phyloP scores from a whole-genome alignment of 2,113 vertebrate genomes.

The Copsychus sechellarum region DNA sequence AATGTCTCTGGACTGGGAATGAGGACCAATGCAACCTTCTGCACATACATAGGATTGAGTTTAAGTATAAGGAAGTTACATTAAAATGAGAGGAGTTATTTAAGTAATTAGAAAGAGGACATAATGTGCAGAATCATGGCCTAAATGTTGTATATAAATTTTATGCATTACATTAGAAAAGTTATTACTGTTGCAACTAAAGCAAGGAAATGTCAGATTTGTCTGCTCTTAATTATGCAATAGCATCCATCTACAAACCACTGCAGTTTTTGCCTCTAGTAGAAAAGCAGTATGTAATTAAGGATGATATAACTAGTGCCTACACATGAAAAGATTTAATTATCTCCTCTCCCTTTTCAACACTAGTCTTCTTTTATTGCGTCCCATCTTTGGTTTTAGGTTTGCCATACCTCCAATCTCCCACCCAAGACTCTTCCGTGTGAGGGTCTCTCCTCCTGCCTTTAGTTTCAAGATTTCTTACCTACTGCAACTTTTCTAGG shows the following conservation, averaged over 20 bases:
- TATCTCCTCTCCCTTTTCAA: neutral
- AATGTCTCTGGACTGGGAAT: neutral
- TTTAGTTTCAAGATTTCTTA: neutral
- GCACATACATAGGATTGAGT: neutral
- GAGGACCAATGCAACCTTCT: neutral
- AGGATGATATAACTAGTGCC: neutral
- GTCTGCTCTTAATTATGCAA: neutral
- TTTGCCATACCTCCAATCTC: neutral
- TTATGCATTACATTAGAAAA: neutral
- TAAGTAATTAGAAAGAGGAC: neutral
- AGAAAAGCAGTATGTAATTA: slow-evolving; percentile 24
- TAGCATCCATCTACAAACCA: neutral
- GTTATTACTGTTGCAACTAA: neutral
- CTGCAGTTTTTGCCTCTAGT: neutral
- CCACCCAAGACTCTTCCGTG: accelerated
- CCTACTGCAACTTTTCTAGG: neutral
- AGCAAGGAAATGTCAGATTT: neutral
- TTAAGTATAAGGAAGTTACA: neutral
- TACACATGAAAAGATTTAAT: slow-evolving; percentile 14
- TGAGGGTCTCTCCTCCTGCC: neutral
- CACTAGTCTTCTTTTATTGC: neutral
- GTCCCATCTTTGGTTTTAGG: neutral
- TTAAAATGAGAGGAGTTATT: neutral
- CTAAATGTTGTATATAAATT: neutral
- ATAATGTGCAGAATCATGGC: neutral